phyloP scores from a whole-genome alignment of 2,113 vertebrate species.

The Heloderma charlesbogerti region DNA sequence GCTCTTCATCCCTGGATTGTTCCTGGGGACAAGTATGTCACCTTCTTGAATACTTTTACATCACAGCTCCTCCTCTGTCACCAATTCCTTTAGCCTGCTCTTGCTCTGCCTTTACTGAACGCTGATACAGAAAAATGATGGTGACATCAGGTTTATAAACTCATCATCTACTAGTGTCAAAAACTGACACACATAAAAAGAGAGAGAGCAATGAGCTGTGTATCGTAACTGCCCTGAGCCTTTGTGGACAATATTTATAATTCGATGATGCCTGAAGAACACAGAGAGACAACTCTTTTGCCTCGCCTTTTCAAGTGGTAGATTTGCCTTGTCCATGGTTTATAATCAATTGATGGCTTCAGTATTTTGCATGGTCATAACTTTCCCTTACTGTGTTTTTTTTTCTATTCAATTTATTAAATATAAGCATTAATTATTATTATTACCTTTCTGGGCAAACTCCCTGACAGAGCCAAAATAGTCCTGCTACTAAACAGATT shows the following conservation, averaged over 20 bases:
- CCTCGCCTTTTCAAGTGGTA: neutral
- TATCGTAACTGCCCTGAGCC: accelerated
- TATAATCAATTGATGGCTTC: neutral
- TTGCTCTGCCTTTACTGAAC: accelerated
- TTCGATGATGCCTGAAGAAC: slow-evolving; percentile 48
- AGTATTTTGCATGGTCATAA: slow-evolving; percentile 31
- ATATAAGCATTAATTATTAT: too few relatives aligned
- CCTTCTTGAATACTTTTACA: slow-evolving; percentile 16
- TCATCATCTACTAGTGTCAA: slow-evolving; percentile 13
- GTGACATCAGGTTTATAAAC: slow-evolving; percentile 11
- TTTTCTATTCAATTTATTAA: neutral
- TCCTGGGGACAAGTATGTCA: neutral
- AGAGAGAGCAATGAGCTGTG: slow-evolving; percentile 6
- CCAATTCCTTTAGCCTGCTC: slow-evolving; percentile 10
- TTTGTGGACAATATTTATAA: slow-evolving; percentile 59
- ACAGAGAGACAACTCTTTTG: slow-evolving; percentile 43
- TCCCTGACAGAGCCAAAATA: neutral
- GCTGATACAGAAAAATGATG: accelerated
- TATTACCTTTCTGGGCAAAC: neutral
- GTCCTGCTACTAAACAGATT: neutral
- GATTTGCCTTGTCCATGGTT: slow-evolving; percentile 16
- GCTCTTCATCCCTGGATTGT: neutral
- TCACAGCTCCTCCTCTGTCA: slow-evolving; percentile 35
- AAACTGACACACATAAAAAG: neutral
- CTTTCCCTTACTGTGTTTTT: neutral